Conservation (phyloP, 2,113 vertebrate genomes). For the Pimephales promelas region DNA sequence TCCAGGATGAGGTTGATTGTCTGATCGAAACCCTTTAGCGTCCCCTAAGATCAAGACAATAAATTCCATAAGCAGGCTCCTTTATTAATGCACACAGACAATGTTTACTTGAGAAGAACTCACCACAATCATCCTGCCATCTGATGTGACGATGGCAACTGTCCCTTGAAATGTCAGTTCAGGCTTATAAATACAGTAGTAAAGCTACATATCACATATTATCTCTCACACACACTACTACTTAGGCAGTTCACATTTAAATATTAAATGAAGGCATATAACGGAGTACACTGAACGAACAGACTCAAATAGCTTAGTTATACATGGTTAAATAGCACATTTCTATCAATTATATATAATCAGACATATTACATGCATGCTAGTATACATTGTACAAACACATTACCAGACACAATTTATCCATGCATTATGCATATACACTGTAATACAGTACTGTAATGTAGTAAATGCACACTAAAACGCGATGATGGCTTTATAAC, state of each 20-base stretch:
- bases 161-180: slow-evolving; percentile 80
- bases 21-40: slow-evolving; percentile 97
- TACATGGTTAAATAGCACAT: not conserved
- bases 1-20: slow-evolving; percentile 99
- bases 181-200: not conserved
- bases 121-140: slow-evolving; percentile 98
- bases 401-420: not conserved
- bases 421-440: not conserved
- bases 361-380: not conserved
- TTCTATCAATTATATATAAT: not conserved
- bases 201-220: too few relatives aligned
- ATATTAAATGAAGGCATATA: not conserved
- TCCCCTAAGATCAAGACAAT: slow-evolving; percentile 78
- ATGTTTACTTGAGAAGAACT: slow-evolving; percentile 58
- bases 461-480: too few relatives aligned
- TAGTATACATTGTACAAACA: not conserved
- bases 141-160: slow-evolving; percentile 95
- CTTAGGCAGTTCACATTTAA: not conserved
- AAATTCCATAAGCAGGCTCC: not conserved
- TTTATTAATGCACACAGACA: slow-evolving; percentile 3
- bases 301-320: not conserved
- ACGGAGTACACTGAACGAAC: not conserved
- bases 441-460: too few relatives aligned
- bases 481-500: not conserved
- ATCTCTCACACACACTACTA: not conserved